A percentile compares a stretch with the other conserved stretches of the same genome.
phyloP scores from a whole-genome alignment of 2,113 vertebrate genomes.

The Galeopterus variegatus region DNA sequence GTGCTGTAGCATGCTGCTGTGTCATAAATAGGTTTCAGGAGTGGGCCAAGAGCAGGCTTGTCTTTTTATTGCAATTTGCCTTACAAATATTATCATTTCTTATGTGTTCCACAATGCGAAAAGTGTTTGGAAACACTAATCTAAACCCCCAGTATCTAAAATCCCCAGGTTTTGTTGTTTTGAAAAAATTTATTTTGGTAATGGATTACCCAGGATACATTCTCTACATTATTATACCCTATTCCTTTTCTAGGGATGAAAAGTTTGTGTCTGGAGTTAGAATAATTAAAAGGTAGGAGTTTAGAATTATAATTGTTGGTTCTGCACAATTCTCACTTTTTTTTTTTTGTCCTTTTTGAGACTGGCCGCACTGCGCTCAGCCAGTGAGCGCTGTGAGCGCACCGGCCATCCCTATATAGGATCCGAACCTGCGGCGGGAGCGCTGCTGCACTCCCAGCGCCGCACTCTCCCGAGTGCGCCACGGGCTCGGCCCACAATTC shows the following conservation, averaged over 20 bases:
- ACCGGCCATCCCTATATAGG: too few relatives aligned
- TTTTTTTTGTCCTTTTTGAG: too few relatives aligned
- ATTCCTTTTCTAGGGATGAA: not conserved
- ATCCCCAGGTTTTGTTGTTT: slow-evolving; percentile 29
- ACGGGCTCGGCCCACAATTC: too few relatives aligned
- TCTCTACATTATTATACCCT: not conserved
- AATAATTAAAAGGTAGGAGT: not conserved
- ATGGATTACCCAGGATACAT: not conserved
- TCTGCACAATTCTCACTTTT: not conserved
- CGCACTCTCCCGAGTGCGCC: too few relatives aligned
- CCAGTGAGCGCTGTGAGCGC: too few relatives aligned
- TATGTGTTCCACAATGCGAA: not conserved
- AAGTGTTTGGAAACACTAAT: not conserved
- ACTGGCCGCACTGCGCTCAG: too few relatives aligned
- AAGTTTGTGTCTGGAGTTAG: not conserved
- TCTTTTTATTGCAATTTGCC: not conserved
- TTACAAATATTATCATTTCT: not conserved
- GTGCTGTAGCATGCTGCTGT: not conserved
- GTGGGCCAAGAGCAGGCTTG: not conserved
- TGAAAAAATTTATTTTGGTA: not conserved
- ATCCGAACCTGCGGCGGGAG: too few relatives aligned
- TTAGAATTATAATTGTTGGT: not conserved
- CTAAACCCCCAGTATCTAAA: not conserved
- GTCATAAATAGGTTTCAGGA: not conserved
- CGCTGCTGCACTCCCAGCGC: too few relatives aligned